Evolutionary conservation across 1,140 invertebrate species (phyloP).

Genomic region (Phthorimaea operculella): DNA sequence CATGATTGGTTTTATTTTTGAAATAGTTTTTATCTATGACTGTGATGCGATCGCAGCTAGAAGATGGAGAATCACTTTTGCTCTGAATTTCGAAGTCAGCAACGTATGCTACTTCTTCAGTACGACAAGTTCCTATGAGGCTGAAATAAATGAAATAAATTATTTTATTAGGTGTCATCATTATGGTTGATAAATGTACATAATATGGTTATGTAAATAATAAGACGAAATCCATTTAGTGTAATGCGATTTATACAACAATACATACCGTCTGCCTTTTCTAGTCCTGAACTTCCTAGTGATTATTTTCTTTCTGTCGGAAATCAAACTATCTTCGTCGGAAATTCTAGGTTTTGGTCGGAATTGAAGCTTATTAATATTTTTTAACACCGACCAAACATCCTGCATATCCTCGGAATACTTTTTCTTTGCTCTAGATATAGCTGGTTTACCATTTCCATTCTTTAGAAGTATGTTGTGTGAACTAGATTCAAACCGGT

Average conservation of each 20-base stretch:
- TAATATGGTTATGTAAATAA: too few relatives aligned
- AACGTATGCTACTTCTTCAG: slow-evolving; percentile 49
- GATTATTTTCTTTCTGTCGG: not conserved
- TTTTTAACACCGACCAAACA: slow-evolving; percentile 50
- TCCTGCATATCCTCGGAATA: slow-evolving; percentile 20
- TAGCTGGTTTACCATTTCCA: slow-evolving; percentile 20
- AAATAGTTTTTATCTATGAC: slow-evolving; percentile 38
- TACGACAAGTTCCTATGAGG: slow-evolving; percentile 45
- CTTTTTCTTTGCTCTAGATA: too few relatives aligned
- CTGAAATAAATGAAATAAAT: slow-evolving; percentile 28
- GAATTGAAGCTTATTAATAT: slow-evolving; percentile 48
- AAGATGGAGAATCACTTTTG: slow-evolving; percentile 33
- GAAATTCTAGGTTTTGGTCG: slow-evolving; percentile 39
- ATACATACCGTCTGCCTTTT: slow-evolving; percentile 34
- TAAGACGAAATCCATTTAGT: too few relatives aligned
- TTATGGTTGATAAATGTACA: too few relatives aligned
- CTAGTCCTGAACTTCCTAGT: slow-evolving; percentile 18
- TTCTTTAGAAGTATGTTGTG: slow-evolving; percentile 29
- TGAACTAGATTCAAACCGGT: slow-evolving; percentile 41
- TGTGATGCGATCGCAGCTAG: slow-evolving; percentile 48
- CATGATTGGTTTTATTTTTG: not conserved
- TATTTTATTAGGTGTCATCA: slow-evolving; percentile 9
- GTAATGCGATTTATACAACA: not conserved
- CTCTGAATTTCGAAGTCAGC: slow-evolving; percentile 36
- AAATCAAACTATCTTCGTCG: slow-evolving; percentile 24